Base-by-base conservation (phyloP, 2,888 invertebrate species). In the Synergus japonicus region DNA sequence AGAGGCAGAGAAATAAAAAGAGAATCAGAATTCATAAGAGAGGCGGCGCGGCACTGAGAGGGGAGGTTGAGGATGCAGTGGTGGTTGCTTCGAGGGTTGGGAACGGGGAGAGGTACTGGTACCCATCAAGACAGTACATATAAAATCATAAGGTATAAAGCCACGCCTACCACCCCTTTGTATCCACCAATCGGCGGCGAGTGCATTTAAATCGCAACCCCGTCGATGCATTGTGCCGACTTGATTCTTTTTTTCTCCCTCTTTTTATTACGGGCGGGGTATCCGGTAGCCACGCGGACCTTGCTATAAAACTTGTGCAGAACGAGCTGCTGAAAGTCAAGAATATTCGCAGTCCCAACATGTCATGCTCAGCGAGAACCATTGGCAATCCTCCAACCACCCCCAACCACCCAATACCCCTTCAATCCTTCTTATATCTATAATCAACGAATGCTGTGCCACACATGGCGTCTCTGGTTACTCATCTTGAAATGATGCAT, bases 141-240 rank as follows among this genome's bases (percentile, higher is more conserved):
- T 89, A 89, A 91, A 92, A 91, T 92, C 90, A 91, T 91, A 91
- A 91, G 89, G 90, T 87, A 88, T 87, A 79, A 82, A 78, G 86
- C 91, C 91, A 91, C 92, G 92, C 92, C 92, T 84, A 91, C 87
- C 89, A 90, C 89, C 92, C 92, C 88, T 83, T 76, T 65, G 67
- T 81, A 78, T 84, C 87, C 87, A 79, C 92, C 91, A 92, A 92
- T 92, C 87, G 84, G 84, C 80, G 85, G 79, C 82, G 83, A 87
- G 86, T 92, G 91, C 91, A 92, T 91, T 90, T 88, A 86, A 91
- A 91, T 90, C 87, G 89, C 90, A 89, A 89, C 89, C 90, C 89
- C 87, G 83, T 85, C 88, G 88, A 81, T 91, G 91, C 91, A 91
- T 90, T 90, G 90, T 90, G 84, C 84, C 87, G 87, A 86, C 83